Evolutionary conservation across 2,797 vertebrate species (phyloP), one percentile per base, ranked within the genome.

Genomic region (Potorous gilbertii): DNA sequence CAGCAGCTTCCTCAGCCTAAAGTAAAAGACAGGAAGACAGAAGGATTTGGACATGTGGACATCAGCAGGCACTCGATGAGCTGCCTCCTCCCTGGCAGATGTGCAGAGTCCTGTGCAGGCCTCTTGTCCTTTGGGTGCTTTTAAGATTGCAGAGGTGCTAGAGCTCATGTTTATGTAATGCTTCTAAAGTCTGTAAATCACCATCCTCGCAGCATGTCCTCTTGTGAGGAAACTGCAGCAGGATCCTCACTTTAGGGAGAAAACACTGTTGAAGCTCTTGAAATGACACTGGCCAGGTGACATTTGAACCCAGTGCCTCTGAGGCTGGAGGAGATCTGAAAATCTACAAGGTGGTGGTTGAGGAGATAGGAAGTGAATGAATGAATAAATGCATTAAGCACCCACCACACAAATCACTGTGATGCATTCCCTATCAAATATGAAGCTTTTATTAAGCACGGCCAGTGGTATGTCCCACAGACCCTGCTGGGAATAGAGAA

Each of bases 341-440:
- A n/a, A 18, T 6, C n/a, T 5, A 21, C 5, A 5, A 40, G 5
- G 21, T 5, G 8, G 31, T 16, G 0, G n/a, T 5, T 74, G 16
- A 34, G 4, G 59, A 4, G 31, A 66, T 66, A 34, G 31, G 34
- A 66, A 66, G 13, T 66, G 34, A 66, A 34, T 66, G 16, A 74
- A 74, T 74, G 34, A 40, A 40, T 74, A 34, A 74, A 74, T 18
- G 29, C 59, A 13, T 34, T 5, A 13, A 34, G 12, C 31, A 34
- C 56, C 27, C 34, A 40, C 34, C 28, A 62, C 4, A 34, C 12
- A 74, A 18, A 74, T n/a, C 28, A 12, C 29, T 31, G 28, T 27
- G 24, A 28, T 29, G 8, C 56, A 57, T 18, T n/a, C 16, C 2
- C n/a, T 66, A 8, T n/a, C 66, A n/a, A 5, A 16, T 12, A 59